Evolutionary conservation across 2,797 vertebrate genomes (phyloP).

Genomic region (Sebastes variabilis): DNA sequence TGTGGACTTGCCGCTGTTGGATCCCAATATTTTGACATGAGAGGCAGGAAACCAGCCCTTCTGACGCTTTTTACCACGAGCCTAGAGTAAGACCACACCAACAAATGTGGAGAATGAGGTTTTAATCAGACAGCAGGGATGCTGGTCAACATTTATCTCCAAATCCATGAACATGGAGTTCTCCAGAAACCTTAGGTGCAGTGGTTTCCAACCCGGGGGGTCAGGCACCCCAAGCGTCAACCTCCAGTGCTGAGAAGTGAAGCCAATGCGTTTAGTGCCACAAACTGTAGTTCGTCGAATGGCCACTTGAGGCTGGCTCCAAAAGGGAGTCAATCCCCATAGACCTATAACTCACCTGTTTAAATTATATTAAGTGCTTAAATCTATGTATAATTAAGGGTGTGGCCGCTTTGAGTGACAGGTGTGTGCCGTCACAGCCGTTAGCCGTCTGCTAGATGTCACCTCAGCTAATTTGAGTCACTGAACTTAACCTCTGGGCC

Average conservation of each 20-base stretch:
- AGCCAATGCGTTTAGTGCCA: too few species aligned
- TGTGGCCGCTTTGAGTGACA: too few species aligned
- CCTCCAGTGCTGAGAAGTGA: too few species aligned
- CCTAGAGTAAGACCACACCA: slow-evolving; percentile 76
- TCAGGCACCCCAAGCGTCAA: background rate
- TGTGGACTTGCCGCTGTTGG: slow-evolving; percentile 88
- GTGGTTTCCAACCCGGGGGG: background rate
- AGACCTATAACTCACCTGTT: too few species aligned
- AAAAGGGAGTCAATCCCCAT: too few species aligned
- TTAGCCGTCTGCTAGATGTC: too few species aligned
- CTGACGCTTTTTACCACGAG: slow-evolving; percentile 95
- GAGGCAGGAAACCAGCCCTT: slow-evolving; percentile 97
- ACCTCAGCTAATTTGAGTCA: too few species aligned
- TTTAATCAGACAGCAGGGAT: background rate
- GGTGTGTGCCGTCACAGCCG: too few species aligned
- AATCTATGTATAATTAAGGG: accelerated
- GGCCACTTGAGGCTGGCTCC: too few species aligned
- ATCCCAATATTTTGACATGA: slow-evolving; percentile 93
- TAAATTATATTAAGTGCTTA: too few species aligned
- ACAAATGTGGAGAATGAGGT: background rate
- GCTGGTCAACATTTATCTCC: background rate
- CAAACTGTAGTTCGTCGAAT: too few species aligned
- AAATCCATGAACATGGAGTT: background rate
- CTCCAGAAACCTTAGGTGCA: background rate
- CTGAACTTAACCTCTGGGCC: too few species aligned